phyloP scores from a whole-genome alignment of 2,888 invertebrate genomes.

The Orthonevra nobilis region DNA sequence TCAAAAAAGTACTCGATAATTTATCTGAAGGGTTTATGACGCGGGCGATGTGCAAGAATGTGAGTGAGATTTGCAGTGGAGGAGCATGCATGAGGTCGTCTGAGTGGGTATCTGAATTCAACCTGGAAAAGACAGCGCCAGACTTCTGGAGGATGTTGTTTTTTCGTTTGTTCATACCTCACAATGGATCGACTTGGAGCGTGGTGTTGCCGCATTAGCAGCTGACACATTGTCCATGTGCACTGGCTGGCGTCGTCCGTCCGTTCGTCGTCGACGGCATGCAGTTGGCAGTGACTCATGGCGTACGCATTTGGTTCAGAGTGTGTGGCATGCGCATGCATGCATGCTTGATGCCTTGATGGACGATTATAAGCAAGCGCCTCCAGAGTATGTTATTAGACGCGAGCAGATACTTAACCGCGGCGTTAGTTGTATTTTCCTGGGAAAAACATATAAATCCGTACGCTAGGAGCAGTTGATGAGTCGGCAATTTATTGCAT shows the following conservation, averaged over 20 bases:
- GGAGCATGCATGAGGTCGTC: too few species aligned
- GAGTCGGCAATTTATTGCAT: constrained; percentile 26
- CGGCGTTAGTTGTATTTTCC: constrained; percentile 37
- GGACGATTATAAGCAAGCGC: constrained; percentile 44
- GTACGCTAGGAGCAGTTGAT: background rate
- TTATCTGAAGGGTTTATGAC: constrained; percentile 1
- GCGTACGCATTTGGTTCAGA: constrained; percentile 37
- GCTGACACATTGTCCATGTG: constrained; percentile 38
- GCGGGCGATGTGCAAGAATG: background rate
- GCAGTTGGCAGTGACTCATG: constrained; percentile 36
- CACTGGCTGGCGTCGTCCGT: too few species aligned
- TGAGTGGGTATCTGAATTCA: too few species aligned
- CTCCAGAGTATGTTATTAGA: constrained; percentile 57
- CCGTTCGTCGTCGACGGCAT: too few species aligned
- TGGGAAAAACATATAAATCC: constrained; percentile 32
- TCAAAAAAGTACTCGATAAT: constrained; percentile 51
- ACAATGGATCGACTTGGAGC: constrained; percentile 57
- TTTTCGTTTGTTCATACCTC: too few species aligned
- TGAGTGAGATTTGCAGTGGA: too few species aligned
- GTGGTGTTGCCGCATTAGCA: constrained; percentile 6
- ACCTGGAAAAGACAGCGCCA: constrained; percentile 39
- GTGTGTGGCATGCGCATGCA: constrained; percentile 27
- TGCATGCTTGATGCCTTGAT: too few species aligned
- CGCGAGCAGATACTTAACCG: constrained; percentile 46
- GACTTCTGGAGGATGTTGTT: constrained; percentile 3